These are phyloP conservation scores for Chascanopsetta lugubris DNA, from an alignment of 2,113 vertebrate species.

Conservation along the genomic window DNA sequence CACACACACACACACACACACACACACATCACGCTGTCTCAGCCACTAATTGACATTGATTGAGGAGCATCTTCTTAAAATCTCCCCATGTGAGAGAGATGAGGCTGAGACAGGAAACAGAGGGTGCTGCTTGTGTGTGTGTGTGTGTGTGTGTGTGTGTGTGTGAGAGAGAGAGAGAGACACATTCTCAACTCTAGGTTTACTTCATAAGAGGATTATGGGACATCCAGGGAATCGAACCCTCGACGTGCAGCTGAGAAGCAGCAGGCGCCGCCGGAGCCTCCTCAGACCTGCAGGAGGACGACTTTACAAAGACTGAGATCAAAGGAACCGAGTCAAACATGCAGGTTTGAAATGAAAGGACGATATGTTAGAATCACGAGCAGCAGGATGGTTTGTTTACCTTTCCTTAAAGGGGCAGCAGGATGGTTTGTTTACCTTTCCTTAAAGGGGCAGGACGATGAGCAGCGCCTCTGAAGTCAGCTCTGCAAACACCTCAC, in stretches of 20 bases:
- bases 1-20: conserved; percentile 1
- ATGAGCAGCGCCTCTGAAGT: conserved; percentile 4
- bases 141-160: conserved; percentile 13
- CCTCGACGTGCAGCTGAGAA: conserved; percentile 45
- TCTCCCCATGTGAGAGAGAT: conserved; percentile 11
- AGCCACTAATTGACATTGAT: conserved; percentile 67
- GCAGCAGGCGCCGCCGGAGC: neutral
- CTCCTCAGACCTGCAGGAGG: conserved; percentile 31
- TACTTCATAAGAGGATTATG: conserved; percentile 66
- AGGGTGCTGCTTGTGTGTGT: neutral
- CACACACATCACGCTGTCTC: conserved; percentile 30
- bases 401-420: conserved; percentile 3
- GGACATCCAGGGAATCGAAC: conserved; percentile 45
- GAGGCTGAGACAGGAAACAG: neutral
- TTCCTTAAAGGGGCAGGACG: conserved; percentile 26
- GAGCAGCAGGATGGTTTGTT: conserved; percentile 8
- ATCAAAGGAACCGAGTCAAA: neutral
- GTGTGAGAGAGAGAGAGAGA: conserved; percentile 22
- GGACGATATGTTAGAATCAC: too few relatives aligned
- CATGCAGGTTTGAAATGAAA: neutral
- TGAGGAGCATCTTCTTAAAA: conserved; percentile 40
- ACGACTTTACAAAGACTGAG: neutral
- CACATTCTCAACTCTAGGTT: conserved; percentile 45
- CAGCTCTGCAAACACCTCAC: conserved; percentile 18
- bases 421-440: conserved; percentile 7